Evolutionary conservation across 2,888 invertebrate species (phyloP).

Genomic region (Andricus curvator): DNA sequence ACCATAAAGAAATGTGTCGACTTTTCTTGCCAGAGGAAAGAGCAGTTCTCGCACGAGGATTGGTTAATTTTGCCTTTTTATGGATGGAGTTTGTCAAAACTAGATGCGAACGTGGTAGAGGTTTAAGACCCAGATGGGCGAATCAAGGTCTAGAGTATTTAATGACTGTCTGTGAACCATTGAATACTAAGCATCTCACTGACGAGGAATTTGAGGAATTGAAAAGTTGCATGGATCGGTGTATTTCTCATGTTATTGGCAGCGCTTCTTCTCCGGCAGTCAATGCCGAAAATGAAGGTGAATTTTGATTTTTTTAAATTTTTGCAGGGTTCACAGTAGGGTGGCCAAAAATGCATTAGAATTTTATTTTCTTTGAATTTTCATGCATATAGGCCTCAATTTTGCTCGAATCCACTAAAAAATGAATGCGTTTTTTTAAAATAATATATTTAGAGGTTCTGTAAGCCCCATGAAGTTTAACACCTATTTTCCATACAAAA

Average conservation of each 20-base stretch:
- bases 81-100: conserved; percentile 95
- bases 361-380: too few species aligned
- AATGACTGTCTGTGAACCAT: conserved; percentile 90
- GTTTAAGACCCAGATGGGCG: conserved; percentile 92
- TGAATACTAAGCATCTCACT: conserved; percentile 87
- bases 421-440: too few species aligned
- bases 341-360: too few species aligned
- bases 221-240: conserved; percentile 89
- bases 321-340: background rate
- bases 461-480: too few species aligned
- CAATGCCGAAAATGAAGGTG: conserved; percentile 61
- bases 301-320: background rate
- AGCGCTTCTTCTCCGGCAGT: conserved; percentile 76
- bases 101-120: conserved; percentile 90
- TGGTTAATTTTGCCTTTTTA: conserved; percentile 86
- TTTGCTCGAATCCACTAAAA: too few species aligned
- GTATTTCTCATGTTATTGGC: conserved; percentile 92
- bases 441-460: too few species aligned
- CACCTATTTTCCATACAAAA: too few species aligned
- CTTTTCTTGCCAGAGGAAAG: conserved; percentile 79
- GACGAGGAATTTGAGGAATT: conserved; percentile 89
- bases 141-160: conserved; percentile 93
- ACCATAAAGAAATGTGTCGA: conserved; percentile 87
- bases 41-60: conserved; percentile 80
- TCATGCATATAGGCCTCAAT: too few species aligned